These are phyloP conservation scores for Actinia equina DNA, from an alignment of 64 coral and sea anemone species.

Conservation along the genomic window DNA sequence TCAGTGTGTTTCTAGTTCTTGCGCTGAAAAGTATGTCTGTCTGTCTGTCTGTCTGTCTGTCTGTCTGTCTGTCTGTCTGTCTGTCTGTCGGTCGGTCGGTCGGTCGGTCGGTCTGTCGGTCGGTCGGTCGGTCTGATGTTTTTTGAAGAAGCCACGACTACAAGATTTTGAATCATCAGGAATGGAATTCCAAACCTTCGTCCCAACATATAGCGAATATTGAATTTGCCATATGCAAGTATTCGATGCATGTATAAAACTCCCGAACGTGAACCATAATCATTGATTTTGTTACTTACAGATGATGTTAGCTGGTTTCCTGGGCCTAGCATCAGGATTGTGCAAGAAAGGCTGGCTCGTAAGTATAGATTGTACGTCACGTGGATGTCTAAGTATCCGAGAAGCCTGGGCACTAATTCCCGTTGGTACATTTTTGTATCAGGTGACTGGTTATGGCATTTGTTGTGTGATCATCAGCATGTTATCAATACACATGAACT, in stretches of 20 bases:
- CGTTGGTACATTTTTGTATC: neutral
- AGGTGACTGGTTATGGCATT: neutral
- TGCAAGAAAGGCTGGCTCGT: conserved; percentile 40
- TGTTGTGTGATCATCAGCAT: neutral
- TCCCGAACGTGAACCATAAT: neutral
- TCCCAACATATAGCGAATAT: too few species aligned
- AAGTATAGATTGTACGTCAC: neutral
- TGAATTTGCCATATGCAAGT: neutral
- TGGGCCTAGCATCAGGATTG: conserved; percentile 18
- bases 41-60: neutral
- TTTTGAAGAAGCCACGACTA: too few species aligned
- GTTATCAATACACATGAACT: conserved; percentile 31
- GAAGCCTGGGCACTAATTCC: neutral
- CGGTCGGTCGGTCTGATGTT: too few species aligned
- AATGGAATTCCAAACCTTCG: too few species aligned
- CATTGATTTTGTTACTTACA: neutral
- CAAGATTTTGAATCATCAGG: too few species aligned
- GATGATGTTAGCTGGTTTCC: conserved; percentile 37
- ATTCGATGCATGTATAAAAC: neutral
- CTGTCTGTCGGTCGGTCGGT: too few species aligned
- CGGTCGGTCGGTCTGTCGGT: too few species aligned
- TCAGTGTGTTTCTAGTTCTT: too few species aligned
- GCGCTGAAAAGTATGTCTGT: too few species aligned
- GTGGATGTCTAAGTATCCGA: too few species aligned
- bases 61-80: neutral